Evolutionary conservation across 2,113 vertebrate genomes (phyloP), one percentile per base, ranked within the genome.

Genomic region (Leucosticte australis): DNA sequence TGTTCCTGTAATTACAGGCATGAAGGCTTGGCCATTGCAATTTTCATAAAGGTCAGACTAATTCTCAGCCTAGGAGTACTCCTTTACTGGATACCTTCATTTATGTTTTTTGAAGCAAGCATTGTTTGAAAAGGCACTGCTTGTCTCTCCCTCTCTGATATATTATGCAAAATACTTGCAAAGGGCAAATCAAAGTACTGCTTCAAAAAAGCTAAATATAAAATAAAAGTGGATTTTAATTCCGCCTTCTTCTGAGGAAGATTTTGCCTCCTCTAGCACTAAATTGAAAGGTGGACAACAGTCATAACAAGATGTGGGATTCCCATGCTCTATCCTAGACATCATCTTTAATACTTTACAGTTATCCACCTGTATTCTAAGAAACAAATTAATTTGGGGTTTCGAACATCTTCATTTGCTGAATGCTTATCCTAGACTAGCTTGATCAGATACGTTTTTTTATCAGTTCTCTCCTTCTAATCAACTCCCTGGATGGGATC

Each of bases 1-100:
- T 52, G 6, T 13, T 86, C 10, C 39, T 93, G 42, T 75, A 91
- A 90, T 87, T 94, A 67, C 28, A 68, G 41, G 52, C n/a, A 47
- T 37, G 42, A 67, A 90, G 33, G 2, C 4, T 57, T 86, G 77
- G n/a, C n/a, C 52, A 14, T 28, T 11, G 23, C 33, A 88, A 76
- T 80, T 83, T 92, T 87, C 37, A 44, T 78, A 89, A 91, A 93
- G 52, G 55, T 92, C 64, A 95, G 47, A 71, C 23, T 79, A 84
- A 85, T 89, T 95, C 5, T 0, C 31, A 91, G n/a, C 26, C 16
- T 84, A 64, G 71, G 63, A 89, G 42, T 27, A 30, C 49, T 1
- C 9, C 19, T 87, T 84, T 78, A 31, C 30, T 75, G 28, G 19
- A 28, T 67, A 31, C 52, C 37, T 86, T 83, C 18, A 53, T 65